Evolutionary conservation across 2,113 vertebrate genomes (phyloP), one percentile per base, ranked within the genome.

Genomic region (Passer montanus): DNA sequence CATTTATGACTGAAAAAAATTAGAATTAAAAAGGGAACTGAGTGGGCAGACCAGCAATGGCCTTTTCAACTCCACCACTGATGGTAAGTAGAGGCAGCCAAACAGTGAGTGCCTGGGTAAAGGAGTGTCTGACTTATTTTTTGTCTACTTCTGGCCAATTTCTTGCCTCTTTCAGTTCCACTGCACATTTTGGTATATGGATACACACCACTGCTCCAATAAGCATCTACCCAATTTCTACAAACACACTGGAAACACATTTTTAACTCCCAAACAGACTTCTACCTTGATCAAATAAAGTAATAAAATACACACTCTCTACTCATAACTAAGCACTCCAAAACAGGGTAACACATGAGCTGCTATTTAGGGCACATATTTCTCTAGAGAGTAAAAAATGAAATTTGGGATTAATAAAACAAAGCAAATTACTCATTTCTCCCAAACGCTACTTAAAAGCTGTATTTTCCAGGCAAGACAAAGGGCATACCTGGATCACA

Each of bases 111-210:
- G 10, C 11, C 50, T 46, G 16, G 5, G 10, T 24, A 53, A 60
- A 76, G 49, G 14, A 70, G 17, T 9, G 20, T 12, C 50, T 66
- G 30, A 20, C 18, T 10, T 6, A 33, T 52, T 72, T n/a, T 28
- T 79, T 18, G 1, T 5, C 39, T 5, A 21, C 35, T 72, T 43
- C 53, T 79, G 26, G 2, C 8, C 47, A 5, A 59, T 72, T 72
- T 67, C 60, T 86, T 39, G 5, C 13, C 30, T 18, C 3, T 66
- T 87, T 74, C 81, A 55, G 15, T 39, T n/a, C 41, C 27, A 33
- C 7, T n/a, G 35, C n/a, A 60, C 18, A 50, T 39, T 83, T 26
- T 44, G 1, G 0, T 13, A 41, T 1, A 31, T 2, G 3, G 15
- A 37, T 13, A 33, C 14, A 62, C 28, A 7, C 13, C 30, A 16